phyloP scores from a whole-genome alignment of 2,797 vertebrate genomes.

The Sciurus vulgaris region DNA sequence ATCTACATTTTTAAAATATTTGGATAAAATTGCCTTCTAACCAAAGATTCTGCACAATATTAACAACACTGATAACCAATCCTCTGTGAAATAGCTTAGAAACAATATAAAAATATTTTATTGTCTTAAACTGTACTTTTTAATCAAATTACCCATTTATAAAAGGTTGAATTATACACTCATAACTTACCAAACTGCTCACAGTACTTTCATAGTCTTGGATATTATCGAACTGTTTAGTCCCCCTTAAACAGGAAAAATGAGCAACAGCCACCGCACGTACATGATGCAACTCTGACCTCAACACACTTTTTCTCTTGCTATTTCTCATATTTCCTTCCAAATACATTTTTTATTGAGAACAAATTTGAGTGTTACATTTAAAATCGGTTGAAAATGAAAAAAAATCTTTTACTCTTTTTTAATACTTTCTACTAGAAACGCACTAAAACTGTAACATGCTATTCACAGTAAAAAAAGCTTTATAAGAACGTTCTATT shows the following conservation, averaged over 20 bases:
- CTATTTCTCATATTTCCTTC: not conserved
- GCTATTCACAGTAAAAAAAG: not conserved
- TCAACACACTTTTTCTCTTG: not conserved
- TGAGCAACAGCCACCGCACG: not conserved
- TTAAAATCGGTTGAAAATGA: not conserved
- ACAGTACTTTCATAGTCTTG: not conserved
- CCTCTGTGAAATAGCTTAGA: conserved; percentile 2
- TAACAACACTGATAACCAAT: not conserved
- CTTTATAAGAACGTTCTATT: not conserved
- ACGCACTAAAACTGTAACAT: not conserved
- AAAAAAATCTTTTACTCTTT: not conserved
- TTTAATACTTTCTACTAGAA: conserved; percentile 6
- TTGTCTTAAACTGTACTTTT: not conserved
- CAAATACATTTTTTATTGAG: conserved; percentile 9
- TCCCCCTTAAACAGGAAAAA: not conserved
- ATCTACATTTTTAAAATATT: not conserved
- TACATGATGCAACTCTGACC: not conserved
- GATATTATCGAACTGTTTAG: not conserved
- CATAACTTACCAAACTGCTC: not conserved
- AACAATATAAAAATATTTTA: not conserved
- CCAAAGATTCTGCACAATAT: conserved; percentile 1
- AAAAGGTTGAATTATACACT: not conserved
- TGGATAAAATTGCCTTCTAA: conserved; percentile 29
- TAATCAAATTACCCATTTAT: conserved; percentile 2
- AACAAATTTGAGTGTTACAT: not conserved